phyloP scores from a whole-genome alignment of 2,797 vertebrate genomes.

The Heteromormyrus szaboi region DNA sequence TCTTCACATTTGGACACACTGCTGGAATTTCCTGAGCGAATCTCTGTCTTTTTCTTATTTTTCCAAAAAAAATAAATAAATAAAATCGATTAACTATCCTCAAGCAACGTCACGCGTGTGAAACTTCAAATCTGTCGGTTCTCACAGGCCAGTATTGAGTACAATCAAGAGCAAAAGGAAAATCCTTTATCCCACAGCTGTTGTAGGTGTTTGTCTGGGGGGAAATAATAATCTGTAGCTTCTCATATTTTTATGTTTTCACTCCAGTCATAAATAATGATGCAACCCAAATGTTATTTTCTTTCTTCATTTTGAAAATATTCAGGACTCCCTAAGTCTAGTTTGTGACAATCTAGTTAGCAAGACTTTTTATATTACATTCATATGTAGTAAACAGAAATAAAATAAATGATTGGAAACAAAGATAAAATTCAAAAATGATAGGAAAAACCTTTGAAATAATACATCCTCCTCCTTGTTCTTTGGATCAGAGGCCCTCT shows the following conservation, averaged over 20 bases:
- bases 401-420: slow-evolving; percentile 9
- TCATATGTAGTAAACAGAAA: not conserved
- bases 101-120: not conserved
- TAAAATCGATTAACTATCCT: not conserved
- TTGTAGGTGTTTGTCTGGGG: not conserved
- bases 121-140: not conserved
- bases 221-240: not conserved
- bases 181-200: not conserved
- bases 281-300: not conserved
- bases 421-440: not conserved
- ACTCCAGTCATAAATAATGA: slow-evolving; percentile 1
- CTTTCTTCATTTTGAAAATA: slow-evolving; percentile 8
- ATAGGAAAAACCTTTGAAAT: not conserved
- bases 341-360: not conserved
- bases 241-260: slow-evolving; percentile 1
- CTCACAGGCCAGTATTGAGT: not conserved
- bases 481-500: not conserved
- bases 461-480: not conserved
- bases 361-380: slow-evolving; percentile 10
- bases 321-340: not conserved
- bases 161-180: not conserved
- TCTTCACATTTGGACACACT: not conserved
- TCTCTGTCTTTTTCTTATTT: not conserved
- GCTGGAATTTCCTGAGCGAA: not conserved
- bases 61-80: not conserved